Conservation (phyloP, 1,140 invertebrate genomes). For the Neodiprion virginianus region DNA sequence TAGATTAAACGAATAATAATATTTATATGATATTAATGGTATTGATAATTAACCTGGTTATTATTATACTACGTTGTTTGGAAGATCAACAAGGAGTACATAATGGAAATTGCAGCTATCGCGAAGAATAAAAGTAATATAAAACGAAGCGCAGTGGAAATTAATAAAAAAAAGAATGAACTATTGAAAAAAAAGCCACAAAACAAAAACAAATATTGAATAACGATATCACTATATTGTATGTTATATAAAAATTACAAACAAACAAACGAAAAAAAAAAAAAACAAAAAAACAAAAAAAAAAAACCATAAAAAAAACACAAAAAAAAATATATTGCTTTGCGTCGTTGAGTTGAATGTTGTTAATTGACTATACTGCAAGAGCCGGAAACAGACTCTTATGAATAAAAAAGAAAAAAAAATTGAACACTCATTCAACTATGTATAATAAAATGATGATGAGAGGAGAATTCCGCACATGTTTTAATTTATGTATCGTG, state of each 20-base stretch:
- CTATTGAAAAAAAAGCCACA: conserved; percentile 7
- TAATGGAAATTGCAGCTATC: no score
- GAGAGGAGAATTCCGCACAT: conserved; percentile 23
- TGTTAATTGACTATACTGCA: conserved; percentile 42
- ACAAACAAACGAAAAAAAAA: conserved; percentile 37
- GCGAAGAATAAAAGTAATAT: no score
- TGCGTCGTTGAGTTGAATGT: conserved; percentile 58
- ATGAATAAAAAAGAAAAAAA: conserved; percentile 43
- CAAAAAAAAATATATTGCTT: conserved; percentile 47
- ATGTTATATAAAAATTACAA: conserved; percentile 5
- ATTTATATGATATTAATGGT: no score
- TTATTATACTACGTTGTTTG: no score
- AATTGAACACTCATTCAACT: conserved; percentile 32
- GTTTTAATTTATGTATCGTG: no score
- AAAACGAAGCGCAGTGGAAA: no score
- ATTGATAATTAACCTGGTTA: no score
- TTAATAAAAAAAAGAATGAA: conserved; percentile 5
- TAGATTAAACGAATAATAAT: no score
- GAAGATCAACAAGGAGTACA: no score
- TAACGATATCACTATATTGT: conserved; percentile 18
- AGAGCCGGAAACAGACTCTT: conserved; percentile 45
- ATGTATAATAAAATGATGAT: conserved; percentile 54
- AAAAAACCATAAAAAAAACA: conserved; percentile 38
- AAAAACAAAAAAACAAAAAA: conserved; percentile 40
- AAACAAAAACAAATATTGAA: conserved; percentile 12